phyloP scores from a whole-genome alignment of 1,140 invertebrate genomes.

The Agraylea sexmaculata region DNA sequence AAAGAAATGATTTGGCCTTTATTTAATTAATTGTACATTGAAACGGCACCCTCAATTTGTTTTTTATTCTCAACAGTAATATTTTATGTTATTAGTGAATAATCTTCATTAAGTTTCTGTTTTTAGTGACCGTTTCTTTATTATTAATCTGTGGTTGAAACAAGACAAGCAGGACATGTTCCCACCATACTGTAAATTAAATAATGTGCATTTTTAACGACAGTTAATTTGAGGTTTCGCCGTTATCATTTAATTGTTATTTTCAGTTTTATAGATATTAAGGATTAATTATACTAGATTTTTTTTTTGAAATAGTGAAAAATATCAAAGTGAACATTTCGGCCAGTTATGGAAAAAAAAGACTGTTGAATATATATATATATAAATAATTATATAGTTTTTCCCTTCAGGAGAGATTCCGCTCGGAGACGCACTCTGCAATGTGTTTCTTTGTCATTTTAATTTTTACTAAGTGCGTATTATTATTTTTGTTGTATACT shows the following conservation, averaged over 20 bases:
- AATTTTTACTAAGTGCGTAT: too few species aligned
- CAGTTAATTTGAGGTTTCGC: too few species aligned
- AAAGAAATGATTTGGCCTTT: too few species aligned
- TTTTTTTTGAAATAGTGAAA: constrained; percentile 21
- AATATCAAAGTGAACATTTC: constrained; percentile 39
- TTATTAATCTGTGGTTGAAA: neutral
- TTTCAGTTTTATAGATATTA: constrained; percentile 26
- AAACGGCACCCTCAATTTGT: too few species aligned
- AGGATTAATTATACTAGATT: constrained; percentile 32
- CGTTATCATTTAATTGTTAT: constrained; percentile 29
- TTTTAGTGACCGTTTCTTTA: constrained; percentile 6
- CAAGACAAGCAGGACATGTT: constrained; percentile 8
- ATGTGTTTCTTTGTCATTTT: too few species aligned
- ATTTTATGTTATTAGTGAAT: too few species aligned
- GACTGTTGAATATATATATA: constrained; percentile 35
- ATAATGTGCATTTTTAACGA: too few species aligned
- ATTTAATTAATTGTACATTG: too few species aligned
- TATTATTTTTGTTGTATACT: constrained; percentile 1
- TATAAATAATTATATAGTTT: constrained; percentile 6
- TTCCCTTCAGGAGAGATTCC: neutral
- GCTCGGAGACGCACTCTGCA: too few species aligned
- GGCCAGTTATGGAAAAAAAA: constrained; percentile 39
- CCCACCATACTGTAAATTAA: constrained; percentile 22
- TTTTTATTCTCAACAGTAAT: too few species aligned
- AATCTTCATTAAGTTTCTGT: too few species aligned